phyloP scores from a whole-genome alignment of 1,140 invertebrate genomes.

The Brachionus paranguensis region DNA sequence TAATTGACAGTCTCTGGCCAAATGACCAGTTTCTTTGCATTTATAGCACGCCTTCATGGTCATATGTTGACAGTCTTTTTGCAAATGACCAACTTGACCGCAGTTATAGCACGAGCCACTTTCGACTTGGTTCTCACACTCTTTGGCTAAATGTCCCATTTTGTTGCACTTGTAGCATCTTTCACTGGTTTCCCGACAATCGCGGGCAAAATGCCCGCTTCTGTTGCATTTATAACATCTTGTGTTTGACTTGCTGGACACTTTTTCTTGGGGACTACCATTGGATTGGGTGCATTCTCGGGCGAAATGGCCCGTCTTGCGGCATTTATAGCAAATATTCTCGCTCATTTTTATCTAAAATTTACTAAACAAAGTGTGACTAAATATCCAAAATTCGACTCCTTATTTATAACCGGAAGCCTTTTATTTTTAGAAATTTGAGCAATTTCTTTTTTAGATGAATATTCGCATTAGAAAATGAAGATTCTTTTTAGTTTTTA shows the following conservation, averaged over 20 bases:
- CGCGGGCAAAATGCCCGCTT: conserved; percentile 59
- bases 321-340: conserved; percentile 78
- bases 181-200: conserved; percentile 44
- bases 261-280: neutral
- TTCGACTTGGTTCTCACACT: conserved; percentile 60
- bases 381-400: neutral
- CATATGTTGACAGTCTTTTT: conserved; percentile 66
- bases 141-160: conserved; percentile 81
- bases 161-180: conserved; percentile 87
- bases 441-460: neutral
- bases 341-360: conserved; percentile 38
- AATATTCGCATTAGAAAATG: neutral
- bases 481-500: neutral
- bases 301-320: conserved; percentile 82
- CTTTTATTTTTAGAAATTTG: neutral
- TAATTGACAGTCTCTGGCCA: conserved; percentile 73
- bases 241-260: conserved; percentile 5
- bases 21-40: conserved; percentile 85
- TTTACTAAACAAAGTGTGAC: neutral
- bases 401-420: neutral
- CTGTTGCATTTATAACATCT: conserved; percentile 57
- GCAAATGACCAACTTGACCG: conserved; percentile 83
- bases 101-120: conserved; percentile 74
- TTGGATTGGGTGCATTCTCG: conserved; percentile 64
- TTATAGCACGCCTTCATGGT: conserved; percentile 67